Base-by-base conservation (phyloP, 1,140 invertebrate genomes). In the Eubasilissa regina region DNA sequence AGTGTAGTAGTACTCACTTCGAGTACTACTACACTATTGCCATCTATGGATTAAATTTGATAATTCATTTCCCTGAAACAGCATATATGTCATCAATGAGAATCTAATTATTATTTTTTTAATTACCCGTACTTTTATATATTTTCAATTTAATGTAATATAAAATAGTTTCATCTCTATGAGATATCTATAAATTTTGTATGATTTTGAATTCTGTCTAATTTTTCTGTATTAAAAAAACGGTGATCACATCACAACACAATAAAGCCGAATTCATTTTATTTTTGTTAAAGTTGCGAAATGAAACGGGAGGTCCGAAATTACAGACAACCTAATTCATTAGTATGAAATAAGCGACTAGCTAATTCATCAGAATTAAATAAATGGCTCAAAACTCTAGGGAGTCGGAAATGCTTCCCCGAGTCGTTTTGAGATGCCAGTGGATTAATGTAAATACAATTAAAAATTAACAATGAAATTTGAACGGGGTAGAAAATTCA, bases 391-490 rank as follows among this genome's bases (percentile, higher is more conserved):
- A 10, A 43, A 62, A 17, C 43, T 68, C 45, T 15, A 11, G 0
- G 44, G 44, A 9, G n/a, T 8, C n/a, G 9, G 43, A 17, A 10
- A 47, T 9, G 15, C 11, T 17, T 9, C 44, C 19, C n/a, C 10
- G n/a, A n/a, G n/a, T n/a, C n/a, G 64, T 68, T 68, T 68, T 4
- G 55, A 10, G 13, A 35, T 3, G 19, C 13, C 19, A 8, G 17
- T 35, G 9, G 45, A 68, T 45, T 68, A 45, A 68, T 45, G 43
- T 19, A 68, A 68, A 48, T 17, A 68, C 64, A 68, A 68, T 48
- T 21, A 68, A 68, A 48, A 45, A 68, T 68, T 66, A 17, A 68
- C 64, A 68, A 68, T 19, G 44, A 68, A 68, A 68, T 19, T 68
- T 10, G 44, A 45, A 66, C 35, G 0, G 9, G 35, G 17, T 68